phyloP scores from a whole-genome alignment of 2,113 vertebrate species.

The Megaleporinus macrocephalus region DNA sequence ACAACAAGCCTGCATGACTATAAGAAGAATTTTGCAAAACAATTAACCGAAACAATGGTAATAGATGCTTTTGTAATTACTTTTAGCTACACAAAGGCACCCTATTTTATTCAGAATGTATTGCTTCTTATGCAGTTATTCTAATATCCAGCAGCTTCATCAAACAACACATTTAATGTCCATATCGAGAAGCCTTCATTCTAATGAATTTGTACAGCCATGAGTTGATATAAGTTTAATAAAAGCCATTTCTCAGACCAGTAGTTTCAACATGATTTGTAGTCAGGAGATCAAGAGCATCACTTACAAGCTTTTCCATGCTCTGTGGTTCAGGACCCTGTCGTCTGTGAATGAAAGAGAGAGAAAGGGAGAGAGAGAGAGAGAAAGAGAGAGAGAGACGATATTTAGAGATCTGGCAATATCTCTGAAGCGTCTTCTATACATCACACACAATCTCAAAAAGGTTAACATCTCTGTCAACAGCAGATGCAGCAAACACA shows the following conservation, averaged over 20 bases:
- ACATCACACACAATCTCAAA: constrained; percentile 17
- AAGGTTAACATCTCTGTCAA: constrained; percentile 12
- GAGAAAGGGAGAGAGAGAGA: not conserved
- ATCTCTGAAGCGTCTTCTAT: constrained; percentile 18
- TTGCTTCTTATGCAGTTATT: too few species aligned
- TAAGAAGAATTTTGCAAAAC: too few species aligned
- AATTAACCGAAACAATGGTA: too few species aligned
- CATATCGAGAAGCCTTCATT: too few species aligned
- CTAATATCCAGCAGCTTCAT: too few species aligned
- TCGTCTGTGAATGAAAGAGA: constrained; percentile 30
- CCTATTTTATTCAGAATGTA: too few species aligned
- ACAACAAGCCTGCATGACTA: too few species aligned
- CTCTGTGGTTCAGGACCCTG: constrained; percentile 3
- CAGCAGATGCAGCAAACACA: constrained; percentile 12
- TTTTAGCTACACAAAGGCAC: too few species aligned
- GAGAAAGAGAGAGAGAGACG: too few species aligned
- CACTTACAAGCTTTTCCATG: constrained; percentile 47
- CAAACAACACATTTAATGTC: too few species aligned
- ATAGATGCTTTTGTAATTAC: too few species aligned
- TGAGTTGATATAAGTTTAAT: not conserved
- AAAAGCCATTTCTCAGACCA: not conserved
- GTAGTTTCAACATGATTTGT: not conserved
- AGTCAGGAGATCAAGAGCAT: not conserved
- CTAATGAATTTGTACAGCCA: not conserved
- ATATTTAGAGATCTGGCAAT: constrained; percentile 33